These are phyloP conservation scores for Miichthys miiuy DNA, from an alignment of 2,797 vertebrate species.

Conservation along the genomic window DNA sequence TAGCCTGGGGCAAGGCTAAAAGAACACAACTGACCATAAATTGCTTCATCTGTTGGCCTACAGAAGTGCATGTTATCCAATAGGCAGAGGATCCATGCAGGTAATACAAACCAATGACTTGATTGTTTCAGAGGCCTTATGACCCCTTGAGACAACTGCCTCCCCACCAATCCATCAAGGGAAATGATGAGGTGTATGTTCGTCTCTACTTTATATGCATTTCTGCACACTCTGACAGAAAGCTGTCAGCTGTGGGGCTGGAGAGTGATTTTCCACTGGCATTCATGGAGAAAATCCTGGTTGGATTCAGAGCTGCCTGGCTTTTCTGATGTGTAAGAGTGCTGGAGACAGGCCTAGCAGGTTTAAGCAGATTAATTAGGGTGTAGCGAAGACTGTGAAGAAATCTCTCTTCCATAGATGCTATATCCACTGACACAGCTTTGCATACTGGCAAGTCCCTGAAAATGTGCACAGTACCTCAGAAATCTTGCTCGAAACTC, in stretches of 20 bases:
- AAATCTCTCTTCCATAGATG: slow-evolving; percentile 83
- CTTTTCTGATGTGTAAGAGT: slow-evolving; percentile 81
- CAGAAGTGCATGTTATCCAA: slow-evolving; percentile 35
- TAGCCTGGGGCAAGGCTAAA: slow-evolving; percentile 60
- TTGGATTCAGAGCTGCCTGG: slow-evolving; percentile 74
- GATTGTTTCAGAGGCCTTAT: slow-evolving; percentile 56
- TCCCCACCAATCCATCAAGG: slow-evolving; percentile 61
- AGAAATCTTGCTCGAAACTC: slow-evolving; percentile 39
- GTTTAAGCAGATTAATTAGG: slow-evolving; percentile 87
- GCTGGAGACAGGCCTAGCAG: slow-evolving; percentile 79
- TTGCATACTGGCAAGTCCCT: slow-evolving; percentile 69
- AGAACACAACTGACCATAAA: slow-evolving; percentile 62
- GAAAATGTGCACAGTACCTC: slow-evolving; percentile 68
- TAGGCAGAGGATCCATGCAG: slow-evolving; percentile 42
- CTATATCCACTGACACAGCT: slow-evolving; percentile 79
- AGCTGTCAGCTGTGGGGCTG: slow-evolving; percentile 76
- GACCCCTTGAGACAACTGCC: slow-evolving; percentile 61
- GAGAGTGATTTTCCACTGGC: slow-evolving; percentile 75
- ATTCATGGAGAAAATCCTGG: slow-evolving; percentile 80
- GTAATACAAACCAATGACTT: slow-evolving; percentile 54
- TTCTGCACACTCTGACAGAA: slow-evolving; percentile 76
- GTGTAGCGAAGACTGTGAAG: slow-evolving; percentile 82
- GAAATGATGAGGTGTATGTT: slow-evolving; percentile 70
- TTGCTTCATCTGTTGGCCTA: slow-evolving; percentile 49
- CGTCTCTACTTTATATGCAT: slow-evolving; percentile 67